These are phyloP conservation scores for Drosophila merina DNA, from an alignment of 2,888 invertebrate species.

Conservation along the genomic window DNA sequence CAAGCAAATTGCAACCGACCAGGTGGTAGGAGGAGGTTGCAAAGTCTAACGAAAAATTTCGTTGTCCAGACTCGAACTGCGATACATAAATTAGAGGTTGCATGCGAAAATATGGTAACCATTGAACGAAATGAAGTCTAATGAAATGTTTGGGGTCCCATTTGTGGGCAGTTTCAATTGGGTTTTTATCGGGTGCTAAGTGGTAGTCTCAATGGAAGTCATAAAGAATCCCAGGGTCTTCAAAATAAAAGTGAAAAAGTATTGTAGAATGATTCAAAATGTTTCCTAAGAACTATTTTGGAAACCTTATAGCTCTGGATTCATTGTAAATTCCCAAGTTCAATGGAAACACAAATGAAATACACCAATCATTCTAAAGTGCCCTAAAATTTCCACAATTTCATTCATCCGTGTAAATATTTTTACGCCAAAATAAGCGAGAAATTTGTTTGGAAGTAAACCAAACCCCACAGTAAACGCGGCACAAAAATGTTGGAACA, in stretches of 20 bases:
- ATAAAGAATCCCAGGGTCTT: constrained; percentile 14
- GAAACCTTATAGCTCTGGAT: background rate
- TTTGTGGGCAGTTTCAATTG: constrained; percentile 31
- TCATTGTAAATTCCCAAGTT: background rate
- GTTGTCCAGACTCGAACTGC: constrained; percentile 21
- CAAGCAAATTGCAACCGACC: constrained; percentile 51
- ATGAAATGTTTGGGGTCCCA: constrained; percentile 27
- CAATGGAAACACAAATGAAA: background rate
- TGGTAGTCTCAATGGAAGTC: constrained; percentile 15
- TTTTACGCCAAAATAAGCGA: constrained; percentile 9
- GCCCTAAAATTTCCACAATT: background rate
- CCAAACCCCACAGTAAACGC: constrained; percentile 2
- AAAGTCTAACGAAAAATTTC: constrained; percentile 49
- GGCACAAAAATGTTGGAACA: constrained; percentile 9
- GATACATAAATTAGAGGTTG: constrained; percentile 55
- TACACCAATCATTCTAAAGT: background rate
- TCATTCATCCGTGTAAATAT: constrained; percentile 25
- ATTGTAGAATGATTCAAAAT: too few species aligned
- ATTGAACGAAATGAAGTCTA: constrained; percentile 30
- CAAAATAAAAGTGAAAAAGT: too few species aligned
- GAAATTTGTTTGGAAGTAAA: constrained; percentile 1
- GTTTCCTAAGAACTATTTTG: background rate
- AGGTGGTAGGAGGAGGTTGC: background rate
- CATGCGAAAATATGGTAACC: constrained; percentile 23
- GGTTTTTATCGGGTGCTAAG: constrained; percentile 43